Base-by-base conservation (phyloP, 2,113 vertebrate genomes). In the Proteles cristata region DNA sequence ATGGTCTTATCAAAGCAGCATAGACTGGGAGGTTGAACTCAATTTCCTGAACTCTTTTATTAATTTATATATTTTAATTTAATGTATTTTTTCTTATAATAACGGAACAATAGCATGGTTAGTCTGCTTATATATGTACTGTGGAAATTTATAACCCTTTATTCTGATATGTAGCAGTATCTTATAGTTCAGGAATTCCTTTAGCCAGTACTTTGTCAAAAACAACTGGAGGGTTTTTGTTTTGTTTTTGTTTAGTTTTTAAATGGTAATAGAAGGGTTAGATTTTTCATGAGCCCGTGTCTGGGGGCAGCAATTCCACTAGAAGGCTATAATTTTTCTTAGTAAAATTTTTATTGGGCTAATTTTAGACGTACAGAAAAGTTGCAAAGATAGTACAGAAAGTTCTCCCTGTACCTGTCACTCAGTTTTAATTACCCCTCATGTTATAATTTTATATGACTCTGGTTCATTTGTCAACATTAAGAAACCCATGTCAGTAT, bases 311-410 rank as follows among this genome's bases (percentile, higher is more conserved):
- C 11, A 65, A 82, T 35, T 76, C 25, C 76, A 71, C 66, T 61
- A 28, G 43, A 76, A 89, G 90, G 26, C 7, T 79, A 73, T 95
- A 71, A 81, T 35, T 71, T 93, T 79, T 68, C 74, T 2, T 69
- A 94, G 53, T 77, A 26, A 35, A 73, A 61, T 45, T 89, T 86
- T 55, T 28, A 53, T 88, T 93, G 35, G 10, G 55, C 85, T 88
- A 28, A 69, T 90, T 92, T 79, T 61, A 89, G 39, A 80, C 88
- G 82, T 74, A 90, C 6, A 83, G n/a, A 95, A 73, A 95, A 86
- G 7, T 79, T 77, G 1, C 53, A 58, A 76, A 80, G 43, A 17
- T 61, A 28, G 10, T 84, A 63, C 50, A 68, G 33, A 53, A 45
- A 50, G 2, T 85, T 82, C 50, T 73, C 48, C 39, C 21, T 89